Percentiles rank a stretch among this genome's conserved stretches.
Evolutionary conservation across 2,888 invertebrate species (phyloP).

Genomic region (Priocnemis perturbator): DNA sequence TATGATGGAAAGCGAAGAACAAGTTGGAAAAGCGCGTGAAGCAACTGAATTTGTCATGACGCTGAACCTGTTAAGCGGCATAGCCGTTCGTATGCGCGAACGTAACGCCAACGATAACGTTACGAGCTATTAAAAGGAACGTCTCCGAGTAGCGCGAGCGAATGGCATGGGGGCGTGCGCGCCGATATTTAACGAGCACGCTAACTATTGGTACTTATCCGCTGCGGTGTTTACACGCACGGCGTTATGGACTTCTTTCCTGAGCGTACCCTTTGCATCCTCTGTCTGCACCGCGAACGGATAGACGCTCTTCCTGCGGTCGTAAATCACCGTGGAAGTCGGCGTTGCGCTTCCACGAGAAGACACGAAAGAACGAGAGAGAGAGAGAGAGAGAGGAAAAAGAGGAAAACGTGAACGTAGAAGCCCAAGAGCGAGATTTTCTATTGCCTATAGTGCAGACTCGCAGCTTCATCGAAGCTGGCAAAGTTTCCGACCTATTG

Average conservation of each 20-base stretch:
- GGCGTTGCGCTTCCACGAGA: slow-evolving; percentile 37
- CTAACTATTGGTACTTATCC: slow-evolving; percentile 52
- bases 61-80: too few species aligned
- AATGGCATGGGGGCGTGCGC: slow-evolving; percentile 29
- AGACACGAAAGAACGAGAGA: too few species aligned
- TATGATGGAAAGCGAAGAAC: too few species aligned
- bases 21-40: too few species aligned
- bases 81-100: background rate
- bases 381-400: too few species aligned
- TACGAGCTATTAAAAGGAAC: slow-evolving; percentile 32
- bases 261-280: slow-evolving; percentile 31
- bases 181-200: slow-evolving; percentile 50
- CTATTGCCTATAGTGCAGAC: too few species aligned
- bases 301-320: slow-evolving; percentile 30
- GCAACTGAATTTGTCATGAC: too few species aligned
- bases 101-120: slow-evolving; percentile 22
- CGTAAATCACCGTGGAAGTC: slow-evolving; percentile 53
- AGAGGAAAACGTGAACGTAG: too few species aligned
- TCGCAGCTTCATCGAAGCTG: too few species aligned
- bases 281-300: slow-evolving; percentile 22
- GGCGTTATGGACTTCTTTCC: slow-evolving; percentile 45
- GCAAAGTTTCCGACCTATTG: too few species aligned
- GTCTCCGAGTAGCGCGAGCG: slow-evolving; percentile 16
- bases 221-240: slow-evolving; percentile 49
- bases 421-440: too few species aligned